phyloP scores from a whole-genome alignment of 1,140 invertebrate genomes.

The Meloidogyne floridensis region DNA sequence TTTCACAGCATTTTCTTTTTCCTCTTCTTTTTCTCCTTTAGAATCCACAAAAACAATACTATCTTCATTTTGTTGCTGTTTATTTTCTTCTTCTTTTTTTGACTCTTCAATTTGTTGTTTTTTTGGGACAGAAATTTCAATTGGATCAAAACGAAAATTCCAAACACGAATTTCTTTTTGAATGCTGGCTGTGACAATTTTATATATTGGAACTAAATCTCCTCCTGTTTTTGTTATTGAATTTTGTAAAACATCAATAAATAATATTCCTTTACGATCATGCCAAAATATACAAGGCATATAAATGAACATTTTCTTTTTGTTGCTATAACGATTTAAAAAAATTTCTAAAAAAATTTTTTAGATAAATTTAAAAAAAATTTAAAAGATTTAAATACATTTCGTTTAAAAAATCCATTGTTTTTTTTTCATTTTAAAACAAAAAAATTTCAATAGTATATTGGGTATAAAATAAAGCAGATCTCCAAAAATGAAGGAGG shows the following conservation, averaged over 20 bases:
- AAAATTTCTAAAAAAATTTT: background rate
- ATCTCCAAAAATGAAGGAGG: too few relatives aligned
- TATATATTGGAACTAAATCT: slow-evolving; percentile 32
- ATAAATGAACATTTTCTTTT: slow-evolving; percentile 45
- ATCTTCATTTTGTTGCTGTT: background rate
- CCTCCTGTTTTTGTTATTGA: background rate
- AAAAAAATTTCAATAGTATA: too few relatives aligned
- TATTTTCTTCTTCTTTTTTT: background rate
- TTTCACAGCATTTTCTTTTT: slow-evolving; percentile 16
- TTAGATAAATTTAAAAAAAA: background rate
- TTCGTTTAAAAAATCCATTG: too few relatives aligned
- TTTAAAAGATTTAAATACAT: too few relatives aligned
- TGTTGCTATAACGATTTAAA: background rate
- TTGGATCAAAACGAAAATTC: slow-evolving; percentile 50
- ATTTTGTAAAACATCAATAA: slow-evolving; percentile 31
- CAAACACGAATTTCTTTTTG: slow-evolving; percentile 54
- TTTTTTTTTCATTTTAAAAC: too few relatives aligned
- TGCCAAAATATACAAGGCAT: slow-evolving; percentile 56
- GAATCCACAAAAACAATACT: slow-evolving; percentile 4
- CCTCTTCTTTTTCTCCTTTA: background rate
- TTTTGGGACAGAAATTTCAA: background rate
- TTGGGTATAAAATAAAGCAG: too few relatives aligned
- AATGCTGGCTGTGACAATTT: slow-evolving; percentile 50
- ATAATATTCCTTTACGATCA: slow-evolving; percentile 43
- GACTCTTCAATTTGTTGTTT: background rate